Percentiles rank a stretch among this genome's conserved stretches.
Conservation (phyloP, 2,888 invertebrate genomes). For the Halocaridina rubra region DNA sequence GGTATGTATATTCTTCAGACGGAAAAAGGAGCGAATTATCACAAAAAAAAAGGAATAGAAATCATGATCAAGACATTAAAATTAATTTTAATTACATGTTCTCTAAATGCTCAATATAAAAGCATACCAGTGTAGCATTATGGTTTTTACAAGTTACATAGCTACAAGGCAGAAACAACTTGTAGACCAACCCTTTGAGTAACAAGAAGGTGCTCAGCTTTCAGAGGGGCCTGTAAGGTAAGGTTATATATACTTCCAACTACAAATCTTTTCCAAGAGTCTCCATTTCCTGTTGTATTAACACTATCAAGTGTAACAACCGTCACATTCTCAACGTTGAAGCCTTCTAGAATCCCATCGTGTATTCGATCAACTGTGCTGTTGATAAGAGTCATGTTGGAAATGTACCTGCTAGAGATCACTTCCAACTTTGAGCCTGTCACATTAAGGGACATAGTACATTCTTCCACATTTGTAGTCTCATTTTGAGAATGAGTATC, state of each 20-base stretch:
- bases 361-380: slow-evolving; percentile 29
- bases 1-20: no score
- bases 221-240: not conserved
- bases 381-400: not conserved
- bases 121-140: not conserved
- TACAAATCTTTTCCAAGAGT: not conserved
- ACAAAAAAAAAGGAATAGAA: not conserved
- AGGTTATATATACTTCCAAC: not conserved
- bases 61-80: not conserved
- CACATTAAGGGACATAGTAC: not conserved
- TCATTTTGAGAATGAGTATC: not conserved
- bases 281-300: not conserved
- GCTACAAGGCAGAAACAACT: no score
- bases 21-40: no score
- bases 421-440: slow-evolving; percentile 16
- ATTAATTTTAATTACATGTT: not conserved
- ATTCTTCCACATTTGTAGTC: not conserved
- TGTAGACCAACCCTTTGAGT: not conserved
- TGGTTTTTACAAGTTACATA: no score
- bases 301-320: not conserved
- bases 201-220: not conserved
- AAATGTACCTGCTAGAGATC: slow-evolving; percentile 2
- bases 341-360: slow-evolving; percentile 17
- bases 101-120: not conserved
- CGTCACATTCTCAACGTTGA: not conserved